Evolutionary conservation across 2,113 vertebrate genomes (phyloP), one percentile per base, ranked within the genome.

Genomic region (Microtus pennsylvanicus): DNA sequence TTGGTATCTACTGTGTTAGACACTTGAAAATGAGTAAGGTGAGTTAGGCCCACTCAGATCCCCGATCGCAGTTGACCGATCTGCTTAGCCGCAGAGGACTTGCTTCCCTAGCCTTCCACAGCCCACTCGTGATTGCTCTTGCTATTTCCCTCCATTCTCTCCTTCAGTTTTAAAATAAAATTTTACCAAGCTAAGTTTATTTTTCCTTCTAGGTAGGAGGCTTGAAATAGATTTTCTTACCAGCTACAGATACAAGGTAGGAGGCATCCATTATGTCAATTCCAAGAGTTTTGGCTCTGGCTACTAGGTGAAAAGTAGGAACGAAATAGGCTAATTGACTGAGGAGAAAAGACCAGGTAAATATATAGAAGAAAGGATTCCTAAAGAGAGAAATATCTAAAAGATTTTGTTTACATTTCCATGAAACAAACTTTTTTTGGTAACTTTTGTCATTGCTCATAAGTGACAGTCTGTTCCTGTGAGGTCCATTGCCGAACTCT

Each of bases 251-350:
- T 96, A 99, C 98, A 90, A 99, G 99, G 94, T 99, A 99, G 12
- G 99, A 99, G 55, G 99, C 99, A 8, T 99, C 99, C 99, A 99
- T 99, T 93, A 99, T 97, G 88, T 99, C 98, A 24, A 99, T 98
- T 42, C 99, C 99, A 97, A 99, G 96, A 1, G 98, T 99, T 98
- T 98, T 98, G 97, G 99, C 99, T 45, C 99, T 98, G 0, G 99
- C 99, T 63, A 99, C 99, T 91, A 99, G 98, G 97, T 99, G 99
- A 98, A 99, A 99, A 93, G 98, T 99, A 14, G 99, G 99, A 97
- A 99, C 99, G 38, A 99, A 99, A 95, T 99, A 99, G 30, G 99
- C 99, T 96, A 99, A 50, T 97, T 99, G 99, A 96, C 99, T 99
- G 98, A 99, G 99, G 69, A 99, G 97, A 94, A 99, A 97, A 13